Evolutionary conservation across 2,888 invertebrate species (phyloP).

Genomic region (Synanthedon tipuliformis): DNA sequence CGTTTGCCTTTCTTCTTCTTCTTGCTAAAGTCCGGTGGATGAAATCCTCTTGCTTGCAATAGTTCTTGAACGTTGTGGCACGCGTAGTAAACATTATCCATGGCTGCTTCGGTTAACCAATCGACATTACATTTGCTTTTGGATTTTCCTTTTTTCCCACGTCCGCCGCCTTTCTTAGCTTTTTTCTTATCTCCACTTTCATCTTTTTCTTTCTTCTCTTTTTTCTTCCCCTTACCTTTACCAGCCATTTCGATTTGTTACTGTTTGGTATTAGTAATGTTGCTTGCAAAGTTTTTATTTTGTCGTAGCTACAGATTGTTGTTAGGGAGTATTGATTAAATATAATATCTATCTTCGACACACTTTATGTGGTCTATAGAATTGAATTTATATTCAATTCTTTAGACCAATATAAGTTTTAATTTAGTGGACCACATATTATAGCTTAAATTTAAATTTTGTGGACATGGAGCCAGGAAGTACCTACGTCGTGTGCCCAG

Average conservation of each 20-base stretch:
- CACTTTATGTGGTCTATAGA: no score
- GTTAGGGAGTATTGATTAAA: background rate
- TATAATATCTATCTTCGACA: background rate
- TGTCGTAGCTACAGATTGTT: background rate
- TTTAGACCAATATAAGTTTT: no score
- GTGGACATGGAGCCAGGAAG: no score
- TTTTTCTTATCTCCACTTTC: slow-evolving; percentile 56
- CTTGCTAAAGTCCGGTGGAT: slow-evolving; percentile 88
- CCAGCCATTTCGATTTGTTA: slow-evolving; percentile 33
- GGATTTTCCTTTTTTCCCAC: slow-evolving; percentile 67
- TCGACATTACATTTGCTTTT: slow-evolving; percentile 81
- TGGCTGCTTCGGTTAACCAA: slow-evolving; percentile 88
- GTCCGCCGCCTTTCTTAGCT: slow-evolving; percentile 55
- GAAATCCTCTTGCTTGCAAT: slow-evolving; percentile 86
- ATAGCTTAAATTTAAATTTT: no score
- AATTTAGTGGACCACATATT: no score
- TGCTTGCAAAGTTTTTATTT: background rate
- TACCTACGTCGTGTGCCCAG: no score
- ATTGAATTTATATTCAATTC: no score
- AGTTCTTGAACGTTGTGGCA: slow-evolving; percentile 94
- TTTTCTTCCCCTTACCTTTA: slow-evolving; percentile 55
- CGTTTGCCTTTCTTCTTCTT: slow-evolving; percentile 85
- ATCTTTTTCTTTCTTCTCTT: slow-evolving; percentile 66
- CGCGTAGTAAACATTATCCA: slow-evolving; percentile 94
- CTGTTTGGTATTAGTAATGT: background rate